phyloP scores from a whole-genome alignment of 2,113 vertebrate genomes.

The Regulus satrapa region DNA sequence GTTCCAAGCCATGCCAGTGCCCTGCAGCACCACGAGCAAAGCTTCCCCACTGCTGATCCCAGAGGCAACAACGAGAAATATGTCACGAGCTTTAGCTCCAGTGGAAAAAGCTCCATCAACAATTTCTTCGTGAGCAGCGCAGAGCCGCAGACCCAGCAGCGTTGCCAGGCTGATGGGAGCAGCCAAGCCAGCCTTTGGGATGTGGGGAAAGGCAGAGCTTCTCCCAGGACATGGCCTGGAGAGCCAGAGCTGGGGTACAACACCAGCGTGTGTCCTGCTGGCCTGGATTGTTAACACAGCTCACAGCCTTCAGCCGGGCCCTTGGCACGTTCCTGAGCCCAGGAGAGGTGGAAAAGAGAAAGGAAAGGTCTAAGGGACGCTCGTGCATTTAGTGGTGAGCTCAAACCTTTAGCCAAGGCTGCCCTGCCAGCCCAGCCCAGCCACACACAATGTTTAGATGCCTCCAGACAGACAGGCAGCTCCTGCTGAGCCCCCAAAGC shows the following conservation, averaged over 20 bases:
- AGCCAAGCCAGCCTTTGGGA: neutral
- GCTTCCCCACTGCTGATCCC: neutral
- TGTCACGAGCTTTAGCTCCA: neutral
- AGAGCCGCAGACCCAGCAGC: neutral
- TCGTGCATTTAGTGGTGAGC: accelerated
- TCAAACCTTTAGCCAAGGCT: neutral
- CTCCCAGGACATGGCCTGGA: neutral
- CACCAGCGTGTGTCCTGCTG: neutral
- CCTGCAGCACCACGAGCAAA: neutral
- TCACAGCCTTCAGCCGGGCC: neutral
- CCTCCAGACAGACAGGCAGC: neutral
- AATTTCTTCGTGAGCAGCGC: neutral
- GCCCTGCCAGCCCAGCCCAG: neutral
- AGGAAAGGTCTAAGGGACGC: neutral
- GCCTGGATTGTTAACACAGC: neutral
- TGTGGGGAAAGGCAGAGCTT: neutral
- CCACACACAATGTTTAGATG: neutral
- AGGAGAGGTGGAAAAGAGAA: neutral
- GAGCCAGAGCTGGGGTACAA: neutral
- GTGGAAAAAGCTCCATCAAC: neutral
- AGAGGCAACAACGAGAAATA: neutral
- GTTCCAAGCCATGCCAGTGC: neutral
- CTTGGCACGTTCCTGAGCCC: neutral
- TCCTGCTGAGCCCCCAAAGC: neutral
- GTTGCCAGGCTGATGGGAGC: neutral